phyloP scores from a whole-genome alignment of 1,140 invertebrate species.

The Saccostrea echinata region DNA sequence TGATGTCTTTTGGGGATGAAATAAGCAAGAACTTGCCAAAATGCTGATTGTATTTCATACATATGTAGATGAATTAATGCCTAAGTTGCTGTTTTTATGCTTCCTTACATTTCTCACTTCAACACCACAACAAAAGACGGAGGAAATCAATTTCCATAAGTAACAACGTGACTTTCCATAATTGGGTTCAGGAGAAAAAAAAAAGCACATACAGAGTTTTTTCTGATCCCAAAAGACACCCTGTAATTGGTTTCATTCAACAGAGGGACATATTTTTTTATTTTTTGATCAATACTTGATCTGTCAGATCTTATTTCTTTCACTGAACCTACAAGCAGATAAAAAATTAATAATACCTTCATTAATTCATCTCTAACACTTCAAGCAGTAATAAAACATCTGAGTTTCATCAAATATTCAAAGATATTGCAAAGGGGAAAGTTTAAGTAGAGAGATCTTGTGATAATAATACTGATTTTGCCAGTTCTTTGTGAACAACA shows the following conservation, averaged over 20 bases:
- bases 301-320: neutral
- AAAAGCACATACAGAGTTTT: neutral
- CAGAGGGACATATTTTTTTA: neutral
- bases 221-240: neutral
- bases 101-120: neutral
- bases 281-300: neutral
- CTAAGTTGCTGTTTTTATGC: neutral
- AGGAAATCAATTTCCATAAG: slow-evolving; percentile 8
- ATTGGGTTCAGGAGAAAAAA: slow-evolving; percentile 4
- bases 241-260: neutral
- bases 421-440: neutral
- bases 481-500: neutral
- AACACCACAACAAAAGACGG: neutral
- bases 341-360: too few species aligned
- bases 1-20: neutral
- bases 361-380: too few species aligned
- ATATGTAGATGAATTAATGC: neutral
- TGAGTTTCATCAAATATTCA: neutral
- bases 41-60: neutral
- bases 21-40: neutral
- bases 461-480: neutral
- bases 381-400: too few species aligned
- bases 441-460: neutral
- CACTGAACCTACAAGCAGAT: neutral
- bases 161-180: slow-evolving; percentile 8